phyloP scores from a whole-genome alignment of 2,113 vertebrate genomes.

The Chaetorhynchus papuensis region DNA sequence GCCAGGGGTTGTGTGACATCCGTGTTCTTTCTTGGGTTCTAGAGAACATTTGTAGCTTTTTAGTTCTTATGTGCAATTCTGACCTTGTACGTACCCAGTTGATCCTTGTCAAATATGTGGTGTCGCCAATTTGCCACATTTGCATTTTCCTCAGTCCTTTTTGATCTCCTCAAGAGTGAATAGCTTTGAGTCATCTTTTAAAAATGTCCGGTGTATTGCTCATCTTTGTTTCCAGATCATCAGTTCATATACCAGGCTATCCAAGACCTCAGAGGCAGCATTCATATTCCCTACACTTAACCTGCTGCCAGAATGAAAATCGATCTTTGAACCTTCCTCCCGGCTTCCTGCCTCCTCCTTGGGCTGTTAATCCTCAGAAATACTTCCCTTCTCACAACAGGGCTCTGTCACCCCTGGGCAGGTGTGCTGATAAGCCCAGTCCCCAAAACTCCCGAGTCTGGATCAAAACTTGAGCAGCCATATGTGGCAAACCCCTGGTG shows the following conservation, averaged over 20 bases:
- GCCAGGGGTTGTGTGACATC: neutral
- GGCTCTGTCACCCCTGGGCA: neutral
- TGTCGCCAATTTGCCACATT: neutral
- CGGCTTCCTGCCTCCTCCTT: neutral
- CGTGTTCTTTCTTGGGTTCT: neutral
- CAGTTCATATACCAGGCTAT: neutral
- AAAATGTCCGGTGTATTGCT: neutral
- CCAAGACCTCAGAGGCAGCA: neutral
- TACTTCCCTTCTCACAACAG: neutral
- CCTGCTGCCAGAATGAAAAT: slow-evolving; percentile 26
- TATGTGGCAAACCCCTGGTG: fast-evolving
- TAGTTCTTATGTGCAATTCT: neutral
- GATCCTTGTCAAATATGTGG: neutral
- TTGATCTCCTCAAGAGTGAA: neutral
- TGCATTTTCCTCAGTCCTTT: neutral
- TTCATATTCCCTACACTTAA: neutral
- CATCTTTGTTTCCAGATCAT: neutral
- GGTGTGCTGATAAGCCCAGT: neutral
- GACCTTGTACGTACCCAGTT: neutral
- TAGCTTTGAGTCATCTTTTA: neutral
- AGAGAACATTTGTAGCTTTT: neutral
- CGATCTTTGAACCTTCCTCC: neutral
- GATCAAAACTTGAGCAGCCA: neutral
- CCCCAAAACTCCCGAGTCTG: neutral
- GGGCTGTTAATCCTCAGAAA: neutral